Base-by-base conservation (phyloP, 1,140 invertebrate species). In the Thalassaphorura encarpata region DNA sequence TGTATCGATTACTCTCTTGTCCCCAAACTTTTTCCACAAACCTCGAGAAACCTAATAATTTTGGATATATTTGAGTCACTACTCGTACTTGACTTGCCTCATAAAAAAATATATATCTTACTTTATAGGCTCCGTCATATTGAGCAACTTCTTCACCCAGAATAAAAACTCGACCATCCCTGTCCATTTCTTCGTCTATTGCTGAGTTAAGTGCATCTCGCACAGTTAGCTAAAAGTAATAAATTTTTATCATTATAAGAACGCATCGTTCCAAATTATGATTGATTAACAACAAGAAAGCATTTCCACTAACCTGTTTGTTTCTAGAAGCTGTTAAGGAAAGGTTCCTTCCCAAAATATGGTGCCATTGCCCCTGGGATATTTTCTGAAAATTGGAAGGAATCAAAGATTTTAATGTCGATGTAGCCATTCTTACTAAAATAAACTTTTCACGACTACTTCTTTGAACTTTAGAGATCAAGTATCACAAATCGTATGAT, bases 21-120 rank as follows among this genome's bases (percentile, higher is more conserved):
- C 95, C 5, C 95, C 95, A 75, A 93, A 97, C 71, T 98, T 97
- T 70, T 96, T 95, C 89, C 89, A 97, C 23, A 99, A 74, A n/a
- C 94, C 94, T 68, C 90, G 83, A 28, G 82, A 89, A 24, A 92
- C 84, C 84, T 64, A 31, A 24, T 46, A 46, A 52, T 19, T 23
- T n/a, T n/a, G 27, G 31, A 49, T 21, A 39, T 21, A 21, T 48
- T 21, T 47, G 24, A 33, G 11, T 16, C 3, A 52, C 18, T 36
- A 52, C 13, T 31, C n/a, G 26, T 23, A n/a, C n/a, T n/a, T n/a
- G n/a, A n/a, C n/a, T n/a, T n/a, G n/a, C n/a, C n/a, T n/a, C n/a
- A n/a, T n/a, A n/a, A n/a, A n/a, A n/a, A 21, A 28, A 41, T 18
- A 5, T 26, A 42, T 11, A 21, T 29, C 23, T 42, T 18, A 61